Evolutionary conservation across 2,888 invertebrate genomes (phyloP).

Genomic region (Girardia tigrina): DNA sequence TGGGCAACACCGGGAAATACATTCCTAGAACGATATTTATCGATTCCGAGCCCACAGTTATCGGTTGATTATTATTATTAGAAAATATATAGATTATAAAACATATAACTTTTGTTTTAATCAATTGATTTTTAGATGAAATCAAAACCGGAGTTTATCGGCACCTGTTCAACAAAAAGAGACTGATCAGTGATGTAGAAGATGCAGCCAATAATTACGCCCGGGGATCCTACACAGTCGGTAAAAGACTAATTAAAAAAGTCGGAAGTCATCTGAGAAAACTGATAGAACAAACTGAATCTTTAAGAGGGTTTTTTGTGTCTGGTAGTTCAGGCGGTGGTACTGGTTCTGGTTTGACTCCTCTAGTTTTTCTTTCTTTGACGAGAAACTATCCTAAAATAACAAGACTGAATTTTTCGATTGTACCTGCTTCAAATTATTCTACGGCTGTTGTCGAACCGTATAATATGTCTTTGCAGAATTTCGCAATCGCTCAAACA

Average conservation of each 20-base stretch:
- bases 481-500: slow-evolving; percentile 32
- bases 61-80: too few relatives aligned
- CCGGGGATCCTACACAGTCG: slow-evolving; percentile 8
- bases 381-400: slow-evolving; percentile 32
- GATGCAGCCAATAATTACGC: slow-evolving; percentile 30
- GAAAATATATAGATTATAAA: too few relatives aligned
- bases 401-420: slow-evolving; percentile 24
- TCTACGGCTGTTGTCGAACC: slow-evolving; percentile 36
- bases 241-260: slow-evolving; percentile 26
- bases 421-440: not conserved
- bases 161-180: slow-evolving; percentile 36
- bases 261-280: slow-evolving; percentile 32
- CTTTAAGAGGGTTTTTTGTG: slow-evolving; percentile 36
- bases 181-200: slow-evolving; percentile 36
- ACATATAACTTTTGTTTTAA: not conserved
- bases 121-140: slow-evolving; percentile 34
- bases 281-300: slow-evolving; percentile 31
- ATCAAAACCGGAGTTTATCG: slow-evolving; percentile 35
- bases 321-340: slow-evolving; percentile 36
- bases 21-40: not conserved
- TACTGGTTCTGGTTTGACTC: slow-evolving; percentile 37
- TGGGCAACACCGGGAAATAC: not conserved
- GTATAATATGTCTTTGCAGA: slow-evolving; percentile 35
- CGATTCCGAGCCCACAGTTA: slow-evolving; percentile 2
- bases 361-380: slow-evolving; percentile 29